Conservation (phyloP, 1,140 invertebrate species). For the Drosophila funebris region DNA sequence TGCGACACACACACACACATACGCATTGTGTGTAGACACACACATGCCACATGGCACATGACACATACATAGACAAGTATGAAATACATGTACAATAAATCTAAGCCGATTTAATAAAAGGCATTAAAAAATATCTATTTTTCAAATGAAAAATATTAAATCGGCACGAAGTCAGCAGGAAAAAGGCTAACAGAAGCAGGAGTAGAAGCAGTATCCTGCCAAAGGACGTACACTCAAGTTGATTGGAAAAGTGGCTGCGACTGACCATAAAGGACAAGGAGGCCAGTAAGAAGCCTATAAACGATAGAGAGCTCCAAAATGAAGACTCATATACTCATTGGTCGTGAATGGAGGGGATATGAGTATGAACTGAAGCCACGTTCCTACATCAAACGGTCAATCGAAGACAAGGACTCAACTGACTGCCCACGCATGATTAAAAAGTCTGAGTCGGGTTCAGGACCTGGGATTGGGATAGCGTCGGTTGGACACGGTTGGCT, state of each 20-base stretch:
- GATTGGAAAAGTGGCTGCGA: constrained; percentile 46
- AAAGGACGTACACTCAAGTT: constrained; percentile 44
- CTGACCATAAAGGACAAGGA: constrained; percentile 5
- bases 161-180: constrained; percentile 56
- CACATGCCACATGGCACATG: background rate
- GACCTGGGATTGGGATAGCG: background rate
- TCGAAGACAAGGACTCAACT: constrained; percentile 15
- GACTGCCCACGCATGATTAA: constrained; percentile 47
- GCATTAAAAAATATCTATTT: constrained; percentile 80
- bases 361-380: constrained; percentile 19
- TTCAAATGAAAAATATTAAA: constrained; percentile 76
- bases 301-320: constrained; percentile 27
- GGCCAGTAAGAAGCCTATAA: constrained; percentile 23
- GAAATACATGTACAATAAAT: constrained; percentile 68
- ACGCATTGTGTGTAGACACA: background rate
- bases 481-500: constrained; percentile 1
- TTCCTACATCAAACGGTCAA: constrained; percentile 36
- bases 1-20: constrained; percentile 21
- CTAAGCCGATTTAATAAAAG: constrained; percentile 79
- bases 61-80: constrained; percentile 1
- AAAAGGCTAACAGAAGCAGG: constrained; percentile 18
- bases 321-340: constrained; percentile 32
- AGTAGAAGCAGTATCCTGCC: background rate
- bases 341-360: background rate
- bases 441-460: constrained; percentile 33